phyloP scores from a whole-genome alignment of 2,113 vertebrate species.

The Camelus dromedarius region DNA sequence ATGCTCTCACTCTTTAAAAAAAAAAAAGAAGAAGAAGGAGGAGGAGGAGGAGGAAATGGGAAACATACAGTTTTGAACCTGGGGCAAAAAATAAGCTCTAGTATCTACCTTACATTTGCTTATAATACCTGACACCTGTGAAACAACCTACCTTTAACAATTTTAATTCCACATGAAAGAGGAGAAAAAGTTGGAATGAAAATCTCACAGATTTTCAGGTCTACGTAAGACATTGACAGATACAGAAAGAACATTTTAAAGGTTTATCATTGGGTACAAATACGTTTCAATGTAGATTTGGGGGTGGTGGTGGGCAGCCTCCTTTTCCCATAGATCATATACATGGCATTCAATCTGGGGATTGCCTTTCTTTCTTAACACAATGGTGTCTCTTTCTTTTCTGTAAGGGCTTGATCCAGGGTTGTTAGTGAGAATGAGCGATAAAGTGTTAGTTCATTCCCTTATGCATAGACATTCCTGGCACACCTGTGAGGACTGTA shows the following conservation, averaged over 20 bases:
- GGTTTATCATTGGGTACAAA: neutral
- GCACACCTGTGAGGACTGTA: neutral
- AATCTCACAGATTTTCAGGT: neutral
- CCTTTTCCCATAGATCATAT: neutral
- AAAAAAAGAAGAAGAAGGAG: neutral
- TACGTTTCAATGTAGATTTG: neutral
- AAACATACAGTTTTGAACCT: slow-evolving; percentile 5
- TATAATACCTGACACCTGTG: slow-evolving; percentile 12
- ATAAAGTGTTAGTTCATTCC: neutral
- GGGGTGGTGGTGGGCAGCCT: too few species aligned
- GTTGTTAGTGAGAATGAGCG: slow-evolving; percentile 17
- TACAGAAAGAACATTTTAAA: neutral
- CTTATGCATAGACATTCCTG: neutral
- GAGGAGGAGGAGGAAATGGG: neutral
- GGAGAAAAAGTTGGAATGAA: neutral
- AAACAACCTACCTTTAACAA: slow-evolving; percentile 54
- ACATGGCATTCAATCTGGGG: neutral
- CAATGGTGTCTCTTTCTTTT: neutral
- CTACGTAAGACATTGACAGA: neutral
- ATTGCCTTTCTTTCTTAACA: slow-evolving; percentile 34
- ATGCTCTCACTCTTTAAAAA: slow-evolving; percentile 77
- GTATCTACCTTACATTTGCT: neutral
- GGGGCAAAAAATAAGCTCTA: neutral
- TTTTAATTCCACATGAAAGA: slow-evolving; percentile 44
- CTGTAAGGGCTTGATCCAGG: neutral